phyloP scores from a whole-genome alignment of 1,140 invertebrate genomes.

The Ceratina australensis region DNA sequence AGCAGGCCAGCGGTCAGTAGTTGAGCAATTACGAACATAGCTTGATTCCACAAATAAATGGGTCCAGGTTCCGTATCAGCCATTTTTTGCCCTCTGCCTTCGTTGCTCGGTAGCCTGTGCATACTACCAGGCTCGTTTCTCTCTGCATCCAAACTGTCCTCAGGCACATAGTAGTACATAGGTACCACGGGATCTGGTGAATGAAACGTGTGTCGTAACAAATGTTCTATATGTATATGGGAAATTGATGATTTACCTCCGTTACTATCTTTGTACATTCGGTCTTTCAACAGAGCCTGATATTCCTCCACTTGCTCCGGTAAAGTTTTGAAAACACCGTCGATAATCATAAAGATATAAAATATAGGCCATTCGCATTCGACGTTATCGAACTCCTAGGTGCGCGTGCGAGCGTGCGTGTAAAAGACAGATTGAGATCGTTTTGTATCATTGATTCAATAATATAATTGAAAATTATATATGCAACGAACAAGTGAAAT shows the following conservation, averaged over 20 bases:
- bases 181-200: conserved; percentile 88
- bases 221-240: too few species aligned
- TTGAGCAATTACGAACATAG: conserved; percentile 96
- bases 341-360: conserved; percentile 97
- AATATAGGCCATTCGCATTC: conserved; percentile 99
- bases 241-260: conserved; percentile 87
- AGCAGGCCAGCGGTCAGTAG: conserved; percentile 93
- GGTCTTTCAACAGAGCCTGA: conserved; percentile 89
- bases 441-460: too few species aligned
- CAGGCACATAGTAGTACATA: conserved; percentile 95
- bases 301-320: conserved; percentile 96
- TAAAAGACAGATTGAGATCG: too few species aligned
- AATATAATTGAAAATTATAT: background rate
- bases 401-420: background rate
- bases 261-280: conserved; percentile 88
- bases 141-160: conserved; percentile 89
- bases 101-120: conserved; percentile 82
- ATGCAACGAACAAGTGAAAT: background rate
- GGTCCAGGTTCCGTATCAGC: conserved; percentile 81
- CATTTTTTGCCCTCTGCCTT: conserved; percentile 71
- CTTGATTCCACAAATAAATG: conserved; percentile 93
- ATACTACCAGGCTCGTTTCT: conserved; percentile 86
- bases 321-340: conserved; percentile 93
- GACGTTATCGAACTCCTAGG: conserved; percentile 96
- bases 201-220: background rate